Conservation (phyloP, 2,797 vertebrate genomes). For the Gymnoscopelus microlampas region DNA sequence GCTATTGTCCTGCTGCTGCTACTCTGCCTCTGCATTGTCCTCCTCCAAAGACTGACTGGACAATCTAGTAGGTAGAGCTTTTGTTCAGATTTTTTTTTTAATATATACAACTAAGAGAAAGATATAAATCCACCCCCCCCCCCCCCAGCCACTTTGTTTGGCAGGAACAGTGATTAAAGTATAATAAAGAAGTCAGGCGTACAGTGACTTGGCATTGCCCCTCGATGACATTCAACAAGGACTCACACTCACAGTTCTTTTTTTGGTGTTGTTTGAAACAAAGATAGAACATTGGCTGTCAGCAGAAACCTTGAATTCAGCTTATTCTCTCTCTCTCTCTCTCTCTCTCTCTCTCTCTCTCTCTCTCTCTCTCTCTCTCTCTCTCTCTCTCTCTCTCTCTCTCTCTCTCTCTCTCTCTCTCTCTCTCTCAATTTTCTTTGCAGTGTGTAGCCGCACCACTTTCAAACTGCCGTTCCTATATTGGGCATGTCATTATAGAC, state of each 20-base stretch:
- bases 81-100: constrained; percentile 20
- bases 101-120: constrained; percentile 47
- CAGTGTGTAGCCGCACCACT: no score
- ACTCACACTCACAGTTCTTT: constrained; percentile 37
- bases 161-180: constrained; percentile 67
- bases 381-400: no score
- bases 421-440: no score
- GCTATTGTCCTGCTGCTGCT: constrained; percentile 66
- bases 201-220: constrained; percentile 53
- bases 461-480: no score
- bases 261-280: constrained; percentile 55
- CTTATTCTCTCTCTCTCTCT: background rate
- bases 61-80: constrained; percentile 69
- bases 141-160: constrained; percentile 6
- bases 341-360: no score
- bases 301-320: constrained; percentile 57
- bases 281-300: constrained; percentile 64
- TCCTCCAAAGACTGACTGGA: constrained; percentile 65
- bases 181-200: constrained; percentile 64
- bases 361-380: no score
- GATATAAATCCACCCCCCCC: constrained; percentile 4
- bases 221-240: constrained; percentile 64
- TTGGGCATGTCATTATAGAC: no score
- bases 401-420: no score
- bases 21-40: constrained; percentile 63